Conservation (phyloP, 1,140 invertebrate genomes). For the Lysiphlebus fabarum region DNA sequence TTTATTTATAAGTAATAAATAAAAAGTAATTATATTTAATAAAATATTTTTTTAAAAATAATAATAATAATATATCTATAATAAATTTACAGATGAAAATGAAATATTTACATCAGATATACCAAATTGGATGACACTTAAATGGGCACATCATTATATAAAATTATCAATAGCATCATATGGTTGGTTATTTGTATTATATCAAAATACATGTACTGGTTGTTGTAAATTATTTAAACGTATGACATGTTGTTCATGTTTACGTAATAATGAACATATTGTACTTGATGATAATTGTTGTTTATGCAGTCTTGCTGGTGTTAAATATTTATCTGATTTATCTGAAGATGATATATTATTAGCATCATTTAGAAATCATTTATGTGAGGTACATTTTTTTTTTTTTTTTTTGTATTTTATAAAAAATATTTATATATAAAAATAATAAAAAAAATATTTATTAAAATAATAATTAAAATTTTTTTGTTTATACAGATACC, state of each 20-base stretch:
- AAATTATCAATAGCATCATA: conserved; percentile 80
- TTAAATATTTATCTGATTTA: conserved; percentile 72
- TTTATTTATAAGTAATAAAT: too few species aligned
- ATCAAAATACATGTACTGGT: conserved; percentile 69
- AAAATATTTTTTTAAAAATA: not conserved
- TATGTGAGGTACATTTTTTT: conserved; percentile 75
- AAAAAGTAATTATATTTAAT: too few species aligned
- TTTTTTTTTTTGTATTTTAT: not conserved
- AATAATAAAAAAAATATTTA: too few species aligned
- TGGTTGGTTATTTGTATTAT: conserved; percentile 86
- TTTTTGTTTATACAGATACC: conserved; percentile 62
- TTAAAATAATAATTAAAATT: not conserved
- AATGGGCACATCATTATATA: conserved; percentile 72
- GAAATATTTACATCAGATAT: conserved; percentile 59
- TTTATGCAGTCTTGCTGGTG: conserved; percentile 79
- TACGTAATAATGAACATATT: conserved; percentile 65
- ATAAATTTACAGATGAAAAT: conserved; percentile 43
- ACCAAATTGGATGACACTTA: conserved; percentile 76
- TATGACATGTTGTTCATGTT: conserved; percentile 72
- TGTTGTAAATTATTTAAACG: conserved; percentile 69
- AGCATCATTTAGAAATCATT: conserved; percentile 81
- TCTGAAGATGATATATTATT: conserved; percentile 78
- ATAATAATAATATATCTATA: conserved; percentile 9
- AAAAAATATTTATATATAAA: conserved; percentile 1
- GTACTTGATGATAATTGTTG: conserved; percentile 87